These are phyloP conservation scores for Tautogolabrus adspersus DNA, from an alignment of 2,113 vertebrate genomes.

Conservation along the genomic window DNA sequence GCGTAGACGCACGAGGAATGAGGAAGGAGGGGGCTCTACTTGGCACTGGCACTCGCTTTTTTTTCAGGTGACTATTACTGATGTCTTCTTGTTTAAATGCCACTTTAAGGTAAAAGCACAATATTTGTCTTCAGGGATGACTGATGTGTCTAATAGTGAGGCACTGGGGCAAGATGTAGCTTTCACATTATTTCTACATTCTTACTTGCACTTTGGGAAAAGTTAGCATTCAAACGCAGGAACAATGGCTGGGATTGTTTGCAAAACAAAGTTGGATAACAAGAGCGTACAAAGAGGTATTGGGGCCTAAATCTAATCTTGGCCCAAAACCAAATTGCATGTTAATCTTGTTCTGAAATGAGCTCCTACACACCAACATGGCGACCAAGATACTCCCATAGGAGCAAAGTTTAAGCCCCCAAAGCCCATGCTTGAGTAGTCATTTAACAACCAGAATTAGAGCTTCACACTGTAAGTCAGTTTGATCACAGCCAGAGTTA, in stretches of 20 bases:
- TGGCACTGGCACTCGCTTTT: too few species aligned
- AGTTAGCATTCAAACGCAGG: neutral
- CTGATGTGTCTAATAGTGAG: neutral
- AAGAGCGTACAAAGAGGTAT: too few species aligned
- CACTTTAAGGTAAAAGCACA: neutral
- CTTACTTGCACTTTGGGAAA: neutral
- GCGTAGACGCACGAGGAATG: too few species aligned
- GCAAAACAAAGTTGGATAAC: too few species aligned
- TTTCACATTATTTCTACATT: neutral
- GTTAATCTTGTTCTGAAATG: too few species aligned
- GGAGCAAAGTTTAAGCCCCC: neutral
- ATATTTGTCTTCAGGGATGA: too few species aligned
- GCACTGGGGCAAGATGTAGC: neutral
- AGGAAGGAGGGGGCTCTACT: too few species aligned
- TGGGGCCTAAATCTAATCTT: too few species aligned
- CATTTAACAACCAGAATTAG: slow-evolving; percentile 12
- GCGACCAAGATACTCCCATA: neutral
- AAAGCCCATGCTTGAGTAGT: slow-evolving; percentile 17
- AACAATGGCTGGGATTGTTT: neutral
- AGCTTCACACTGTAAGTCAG: neutral
- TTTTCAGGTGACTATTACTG: too few species aligned
- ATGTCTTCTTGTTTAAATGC: neutral
- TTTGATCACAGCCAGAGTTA: slow-evolving; percentile 2
- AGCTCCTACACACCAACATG: neutral
- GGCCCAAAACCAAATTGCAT: too few species aligned